Conservation (phyloP, 1,140 invertebrate genomes). For the Hylaeus volcanicus region DNA sequence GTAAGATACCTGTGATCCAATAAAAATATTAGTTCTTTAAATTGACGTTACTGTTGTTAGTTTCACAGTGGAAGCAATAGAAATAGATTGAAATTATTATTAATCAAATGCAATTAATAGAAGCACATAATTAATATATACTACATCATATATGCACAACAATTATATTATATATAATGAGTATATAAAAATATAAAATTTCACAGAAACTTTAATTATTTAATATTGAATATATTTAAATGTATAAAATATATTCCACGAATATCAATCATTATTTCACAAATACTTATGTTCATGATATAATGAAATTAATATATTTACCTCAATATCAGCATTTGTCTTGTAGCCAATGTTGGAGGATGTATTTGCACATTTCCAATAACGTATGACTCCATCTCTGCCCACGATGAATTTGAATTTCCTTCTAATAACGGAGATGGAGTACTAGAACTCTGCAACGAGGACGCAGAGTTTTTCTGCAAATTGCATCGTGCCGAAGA, state of each 20-base stretch:
- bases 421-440: conserved; percentile 71
- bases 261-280: too few relatives aligned
- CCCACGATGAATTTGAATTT: conserved; percentile 92
- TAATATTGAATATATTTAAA: too few relatives aligned
- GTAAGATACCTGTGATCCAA: conserved; percentile 85
- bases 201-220: too few relatives aligned
- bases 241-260: too few relatives aligned
- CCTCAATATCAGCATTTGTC: conserved; percentile 92
- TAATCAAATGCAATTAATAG: neutral
- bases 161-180: too few relatives aligned
- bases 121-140: neutral
- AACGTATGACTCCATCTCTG: conserved; percentile 92
- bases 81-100: neutral
- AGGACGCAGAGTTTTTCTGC: conserved; percentile 49
- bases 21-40: neutral
- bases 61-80: neutral
- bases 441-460: conserved; percentile 47
- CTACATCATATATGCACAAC: too few relatives aligned
- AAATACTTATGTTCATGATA: neutral
- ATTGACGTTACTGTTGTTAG: neutral
- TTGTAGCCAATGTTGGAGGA: conserved; percentile 91
- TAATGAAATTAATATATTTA: conserved; percentile 5
- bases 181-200: too few relatives aligned
- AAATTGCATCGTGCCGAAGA: conserved; percentile 49
- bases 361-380: conserved; percentile 93